phyloP scores from a whole-genome alignment of 2,888 invertebrate genomes.

The Melanostoma mellinum region DNA sequence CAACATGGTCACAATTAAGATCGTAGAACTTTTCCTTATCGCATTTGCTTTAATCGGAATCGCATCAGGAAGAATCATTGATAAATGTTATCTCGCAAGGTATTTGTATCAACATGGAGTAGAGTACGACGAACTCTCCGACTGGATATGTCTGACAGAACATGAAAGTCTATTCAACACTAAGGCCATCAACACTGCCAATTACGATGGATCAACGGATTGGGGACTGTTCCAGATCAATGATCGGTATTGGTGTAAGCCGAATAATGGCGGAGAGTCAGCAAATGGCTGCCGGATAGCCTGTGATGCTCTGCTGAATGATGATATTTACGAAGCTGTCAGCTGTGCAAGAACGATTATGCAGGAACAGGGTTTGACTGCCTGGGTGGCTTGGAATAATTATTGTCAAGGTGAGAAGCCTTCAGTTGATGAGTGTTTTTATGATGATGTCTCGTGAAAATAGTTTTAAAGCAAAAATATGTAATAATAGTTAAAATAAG shows the following conservation, averaged over 20 bases:
- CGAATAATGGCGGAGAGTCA: slow-evolving; percentile 75
- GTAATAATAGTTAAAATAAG: no score
- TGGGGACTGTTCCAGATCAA: slow-evolving; percentile 81
- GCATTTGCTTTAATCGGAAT: neutral
- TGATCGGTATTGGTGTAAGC: slow-evolving; percentile 80
- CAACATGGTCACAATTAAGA: neutral
- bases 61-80: neutral
- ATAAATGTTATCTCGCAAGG: slow-evolving; percentile 77
- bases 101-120: slow-evolving; percentile 77
- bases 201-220: slow-evolving; percentile 82
- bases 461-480: neutral
- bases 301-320: slow-evolving; percentile 76
- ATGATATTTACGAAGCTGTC: slow-evolving; percentile 77
- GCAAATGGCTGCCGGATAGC: slow-evolving; percentile 77
- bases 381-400: slow-evolving; percentile 80
- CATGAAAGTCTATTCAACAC: slow-evolving; percentile 83
- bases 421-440: slow-evolving; percentile 76
- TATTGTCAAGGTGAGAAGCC: slow-evolving; percentile 77
- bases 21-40: neutral
- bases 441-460: neutral
- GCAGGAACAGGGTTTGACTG: slow-evolving; percentile 77
- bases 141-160: slow-evolving; percentile 83
- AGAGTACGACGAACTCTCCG: slow-evolving; percentile 76
- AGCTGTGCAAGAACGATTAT: slow-evolving; percentile 77
- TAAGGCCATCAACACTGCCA: slow-evolving; percentile 81